A percentile compares a stretch with the other conserved stretches of the same genome.
Conservation (phyloP, 2,797 vertebrate species). For the Platalea minor region DNA sequence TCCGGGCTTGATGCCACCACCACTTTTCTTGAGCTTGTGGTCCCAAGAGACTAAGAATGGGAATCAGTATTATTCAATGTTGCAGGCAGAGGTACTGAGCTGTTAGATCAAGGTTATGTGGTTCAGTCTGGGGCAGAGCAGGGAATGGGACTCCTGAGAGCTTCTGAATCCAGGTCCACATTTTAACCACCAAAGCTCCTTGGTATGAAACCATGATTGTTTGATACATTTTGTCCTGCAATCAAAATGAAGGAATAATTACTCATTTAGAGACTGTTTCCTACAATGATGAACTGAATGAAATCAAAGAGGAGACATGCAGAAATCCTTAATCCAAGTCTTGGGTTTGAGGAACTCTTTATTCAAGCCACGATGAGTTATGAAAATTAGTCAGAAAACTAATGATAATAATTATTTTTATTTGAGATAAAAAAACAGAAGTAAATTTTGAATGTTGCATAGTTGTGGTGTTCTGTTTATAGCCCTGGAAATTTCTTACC, state of each 20-base stretch:
- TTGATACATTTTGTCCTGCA: not conserved
- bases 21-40: not conserved
- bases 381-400: not conserved
- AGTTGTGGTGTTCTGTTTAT: not conserved
- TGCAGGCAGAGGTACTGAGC: not conserved
- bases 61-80: not conserved
- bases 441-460: constrained; percentile 4
- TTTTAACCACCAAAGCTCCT: not conserved
- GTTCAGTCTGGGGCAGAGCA: not conserved
- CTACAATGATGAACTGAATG: not conserved
- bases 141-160: not conserved
- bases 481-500: constrained; percentile 22
- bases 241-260: constrained; percentile 7
- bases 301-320: not conserved
- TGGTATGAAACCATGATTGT: not conserved
- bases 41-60: not conserved
- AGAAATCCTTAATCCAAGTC: not conserved
- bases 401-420: constrained; percentile 20
- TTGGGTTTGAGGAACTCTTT: not conserved
- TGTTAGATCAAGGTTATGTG: not conserved
- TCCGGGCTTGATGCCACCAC: not conserved
- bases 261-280: not conserved
- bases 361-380: not conserved
- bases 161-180: not conserved
- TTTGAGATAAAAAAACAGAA: not conserved